Evolutionary conservation across 2,113 vertebrate genomes (phyloP).

Genomic region (Symphodus melops): DNA sequence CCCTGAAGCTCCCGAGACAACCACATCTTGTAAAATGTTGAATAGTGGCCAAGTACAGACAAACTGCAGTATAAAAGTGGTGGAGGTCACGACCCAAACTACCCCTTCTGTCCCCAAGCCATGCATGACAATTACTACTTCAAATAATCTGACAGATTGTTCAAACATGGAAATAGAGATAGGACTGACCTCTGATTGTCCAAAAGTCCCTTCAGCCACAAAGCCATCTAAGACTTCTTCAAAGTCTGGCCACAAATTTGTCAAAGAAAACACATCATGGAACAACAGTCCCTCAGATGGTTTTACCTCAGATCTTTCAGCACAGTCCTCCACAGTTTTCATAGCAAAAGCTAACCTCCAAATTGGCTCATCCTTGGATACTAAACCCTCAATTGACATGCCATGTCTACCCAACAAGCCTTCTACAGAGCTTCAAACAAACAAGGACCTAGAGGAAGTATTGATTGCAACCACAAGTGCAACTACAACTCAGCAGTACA

Average conservation of each 20-base stretch:
- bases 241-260: background rate
- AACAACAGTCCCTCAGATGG: background rate
- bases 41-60: background rate
- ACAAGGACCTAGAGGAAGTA: constrained; percentile 6
- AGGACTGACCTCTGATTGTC: constrained; percentile 2
- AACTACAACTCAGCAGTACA: background rate
- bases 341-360: constrained; percentile 10
- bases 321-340: background rate
- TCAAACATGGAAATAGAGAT: background rate
- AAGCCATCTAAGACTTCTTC: background rate
- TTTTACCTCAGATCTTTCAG: constrained; percentile 1
- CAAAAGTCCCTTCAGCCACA: background rate
- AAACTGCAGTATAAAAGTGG: background rate
- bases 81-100: background rate
- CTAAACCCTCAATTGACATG: background rate
- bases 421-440: background rate
- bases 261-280: background rate
- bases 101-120: background rate
- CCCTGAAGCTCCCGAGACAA: background rate
- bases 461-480: background rate
- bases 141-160: background rate
- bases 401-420: background rate
- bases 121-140: background rate
- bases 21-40: background rate
- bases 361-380: background rate